Conservation (phyloP, 2,113 vertebrate species). For the Apeltes quadracus region DNA sequence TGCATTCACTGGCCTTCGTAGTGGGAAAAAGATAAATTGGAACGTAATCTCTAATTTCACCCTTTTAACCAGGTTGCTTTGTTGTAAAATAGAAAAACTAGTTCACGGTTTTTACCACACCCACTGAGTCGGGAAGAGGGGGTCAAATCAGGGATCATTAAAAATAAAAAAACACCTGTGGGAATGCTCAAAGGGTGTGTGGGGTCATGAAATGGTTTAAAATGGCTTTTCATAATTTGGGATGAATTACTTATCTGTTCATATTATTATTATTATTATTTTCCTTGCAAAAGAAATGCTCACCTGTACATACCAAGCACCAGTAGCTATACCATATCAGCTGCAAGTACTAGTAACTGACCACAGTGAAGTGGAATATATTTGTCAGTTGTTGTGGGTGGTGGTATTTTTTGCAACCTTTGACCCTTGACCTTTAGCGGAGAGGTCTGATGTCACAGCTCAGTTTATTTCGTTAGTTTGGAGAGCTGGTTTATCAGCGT, state of each 20-base stretch:
- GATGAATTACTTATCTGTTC: not conserved
- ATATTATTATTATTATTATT: not conserved
- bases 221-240: not conserved
- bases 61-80: no score
- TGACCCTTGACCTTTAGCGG: constrained; percentile 37
- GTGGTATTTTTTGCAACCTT: constrained; percentile 2
- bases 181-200: not conserved
- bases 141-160: no score
- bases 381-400: not conserved
- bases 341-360: not conserved
- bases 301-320: no score
- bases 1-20: no score
- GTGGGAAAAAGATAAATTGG: no score
- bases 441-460: constrained; percentile 24
- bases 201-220: not conserved
- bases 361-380: not conserved
- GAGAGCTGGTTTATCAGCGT: not conserved
- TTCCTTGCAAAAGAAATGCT: not conserved
- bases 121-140: no score
- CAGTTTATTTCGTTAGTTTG: not conserved
- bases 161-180: no score
- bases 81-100: no score
- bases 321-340: not conserved
- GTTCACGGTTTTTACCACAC: no score
- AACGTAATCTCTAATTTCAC: no score